These are phyloP conservation scores for Oryzias dopingdopingensis DNA, from an alignment of 2,797 vertebrate species.

Conservation along the genomic window DNA sequence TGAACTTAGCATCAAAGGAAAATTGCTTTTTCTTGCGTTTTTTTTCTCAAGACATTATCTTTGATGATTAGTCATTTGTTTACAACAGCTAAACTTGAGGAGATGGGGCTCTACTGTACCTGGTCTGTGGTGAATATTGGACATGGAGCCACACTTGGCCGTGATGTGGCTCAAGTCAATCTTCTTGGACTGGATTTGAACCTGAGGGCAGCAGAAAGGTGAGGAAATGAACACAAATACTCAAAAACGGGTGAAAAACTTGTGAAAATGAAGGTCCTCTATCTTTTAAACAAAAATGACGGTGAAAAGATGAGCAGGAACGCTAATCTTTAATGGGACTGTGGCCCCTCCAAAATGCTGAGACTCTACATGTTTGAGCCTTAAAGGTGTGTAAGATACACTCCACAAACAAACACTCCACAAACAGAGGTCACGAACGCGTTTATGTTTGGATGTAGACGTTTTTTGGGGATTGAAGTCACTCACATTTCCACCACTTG, in stretches of 20 bases:
- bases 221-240: not conserved
- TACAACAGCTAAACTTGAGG: not conserved
- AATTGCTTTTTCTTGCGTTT: no score
- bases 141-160: conserved; percentile 91
- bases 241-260: not conserved
- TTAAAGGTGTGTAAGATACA: no score
- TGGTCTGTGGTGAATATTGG: conserved; percentile 91
- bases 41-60: no score
- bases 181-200: conserved; percentile 95
- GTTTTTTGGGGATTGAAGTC: conserved; percentile 15
- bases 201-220: conserved; percentile 59
- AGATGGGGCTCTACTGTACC: conserved; percentile 62
- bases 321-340: no score
- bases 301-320: no score
- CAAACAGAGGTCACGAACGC: conserved; percentile 9
- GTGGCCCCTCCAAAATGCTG: no score
- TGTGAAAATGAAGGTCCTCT: no score
- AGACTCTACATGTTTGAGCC: no score
- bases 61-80: no score
- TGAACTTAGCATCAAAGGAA: no score
- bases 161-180: conserved; percentile 92
- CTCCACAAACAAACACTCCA: not conserved
- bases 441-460: not conserved
- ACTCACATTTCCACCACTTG: conserved; percentile 93
- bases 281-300: no score